phyloP scores from a whole-genome alignment of 2,797 vertebrate genomes.

The Mionectes olivaceus region DNA sequence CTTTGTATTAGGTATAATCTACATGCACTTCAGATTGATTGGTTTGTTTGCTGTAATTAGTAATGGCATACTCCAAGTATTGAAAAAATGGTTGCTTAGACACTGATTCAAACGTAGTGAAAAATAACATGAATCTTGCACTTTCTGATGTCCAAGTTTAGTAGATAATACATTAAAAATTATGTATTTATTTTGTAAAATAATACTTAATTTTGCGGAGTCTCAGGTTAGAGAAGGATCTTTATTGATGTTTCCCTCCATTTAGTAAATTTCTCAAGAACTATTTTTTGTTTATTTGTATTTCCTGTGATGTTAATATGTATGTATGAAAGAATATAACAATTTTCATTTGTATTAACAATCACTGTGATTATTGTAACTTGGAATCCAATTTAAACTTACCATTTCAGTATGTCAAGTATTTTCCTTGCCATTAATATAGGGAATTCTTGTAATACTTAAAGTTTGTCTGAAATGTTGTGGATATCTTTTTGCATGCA shows the following conservation, averaged over 20 bases:
- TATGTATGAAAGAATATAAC: no score
- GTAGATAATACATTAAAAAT: background rate
- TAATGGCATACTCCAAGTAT: background rate
- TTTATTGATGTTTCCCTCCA: background rate
- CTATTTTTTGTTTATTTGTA: background rate
- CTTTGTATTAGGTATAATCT: background rate
- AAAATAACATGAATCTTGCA: background rate
- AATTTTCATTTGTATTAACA: background rate
- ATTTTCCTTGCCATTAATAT: background rate
- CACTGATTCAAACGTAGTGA: background rate
- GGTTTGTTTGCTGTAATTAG: background rate
- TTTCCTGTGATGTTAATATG: background rate
- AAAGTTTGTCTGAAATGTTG: background rate
- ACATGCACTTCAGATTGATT: background rate
- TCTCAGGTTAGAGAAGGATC: background rate
- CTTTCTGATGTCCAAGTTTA: background rate
- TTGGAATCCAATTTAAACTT: background rate
- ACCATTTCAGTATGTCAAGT: background rate
- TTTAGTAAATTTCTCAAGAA: background rate
- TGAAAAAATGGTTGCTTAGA: background rate
- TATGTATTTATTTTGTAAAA: background rate
- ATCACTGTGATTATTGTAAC: background rate
- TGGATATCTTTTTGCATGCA: background rate
- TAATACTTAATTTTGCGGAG: background rate
- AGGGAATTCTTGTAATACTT: background rate